Base-by-base conservation (phyloP, 2,888 invertebrate species). In the Nebria brevicollis region DNA sequence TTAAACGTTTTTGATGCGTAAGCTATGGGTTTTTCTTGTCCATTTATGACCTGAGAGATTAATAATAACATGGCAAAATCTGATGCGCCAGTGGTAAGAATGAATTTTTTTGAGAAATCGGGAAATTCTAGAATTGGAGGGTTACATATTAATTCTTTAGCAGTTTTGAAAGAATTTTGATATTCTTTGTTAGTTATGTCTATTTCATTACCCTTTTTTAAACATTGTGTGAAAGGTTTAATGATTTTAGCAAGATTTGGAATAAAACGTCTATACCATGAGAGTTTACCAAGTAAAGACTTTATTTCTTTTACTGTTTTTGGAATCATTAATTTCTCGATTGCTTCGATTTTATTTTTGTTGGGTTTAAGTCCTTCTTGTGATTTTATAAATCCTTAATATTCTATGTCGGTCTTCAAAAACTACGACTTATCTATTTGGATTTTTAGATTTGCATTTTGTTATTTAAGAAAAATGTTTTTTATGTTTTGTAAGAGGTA, bases 321-420 rank as follows among this genome's bases (percentile, higher is more conserved):
- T 4, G 86, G 86, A 34, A 83, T 73, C 42, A 86, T 86, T 70
- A 85, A 86, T 0, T 86, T 77, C 66, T 68, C 34, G 0, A 84
- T 84, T 8, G 85, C 83, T 81, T 82, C 74, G 10, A 84, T 82
- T 83, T 87, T 87, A 0, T 84, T 83, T 0, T 86, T 86, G 72
- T 86, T 85, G 5, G 87, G 86, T 70, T 83, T 85, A 87, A 20
- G 20, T 20, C 20, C 20, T 20, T 20, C 20, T 20, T 20, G 20
- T 20, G 20, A 20, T 20, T 1, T 83, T 1, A 87, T 84, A 66
- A 87, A 87, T 2, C 88, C 88, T 26, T 88, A 74, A 74, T 86
- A 88, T 0, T 85, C 85, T n/a, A 87, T 86, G 84, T 87, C 86
- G n/a, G 82, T 77, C n/a, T 84, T 75, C 0, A 86, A 73, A 42